These are phyloP conservation scores for Acropternis orthonyx DNA, from an alignment of 2,797 vertebrate genomes.

Conservation along the genomic window DNA sequence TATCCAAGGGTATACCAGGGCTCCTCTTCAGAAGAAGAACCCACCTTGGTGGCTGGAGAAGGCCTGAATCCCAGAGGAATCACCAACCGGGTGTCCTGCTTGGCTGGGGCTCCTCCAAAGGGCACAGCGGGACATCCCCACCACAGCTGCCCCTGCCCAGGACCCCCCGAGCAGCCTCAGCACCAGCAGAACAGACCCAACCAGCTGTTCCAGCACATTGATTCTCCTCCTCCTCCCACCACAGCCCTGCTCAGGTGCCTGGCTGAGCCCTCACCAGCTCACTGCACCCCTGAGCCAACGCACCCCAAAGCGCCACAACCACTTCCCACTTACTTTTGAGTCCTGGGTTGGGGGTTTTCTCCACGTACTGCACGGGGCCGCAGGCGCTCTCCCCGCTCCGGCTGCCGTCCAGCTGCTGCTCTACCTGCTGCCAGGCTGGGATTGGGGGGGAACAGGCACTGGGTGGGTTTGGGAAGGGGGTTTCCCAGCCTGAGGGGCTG, in stretches of 20 bases:
- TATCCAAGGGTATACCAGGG: too few relatives aligned
- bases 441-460: neutral
- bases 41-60: neutral
- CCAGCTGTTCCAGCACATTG: neutral
- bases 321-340: conserved; percentile 85
- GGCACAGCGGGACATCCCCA: neutral
- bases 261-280: neutral
- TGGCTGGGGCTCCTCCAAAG: neutral
- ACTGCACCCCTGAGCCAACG: fast-evolving
- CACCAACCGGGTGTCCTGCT: neutral
- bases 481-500: neutral
- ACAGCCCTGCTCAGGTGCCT: neutral
- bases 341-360: conserved; percentile 84
- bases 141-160: too few relatives aligned
- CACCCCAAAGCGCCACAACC: fast-evolving
- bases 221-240: neutral
- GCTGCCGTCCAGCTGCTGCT: conserved; percentile 84
- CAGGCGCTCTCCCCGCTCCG: conserved; percentile 61
- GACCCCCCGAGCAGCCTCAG: neutral
- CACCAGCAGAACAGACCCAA: neutral
- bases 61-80: neutral
- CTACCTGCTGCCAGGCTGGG: conserved; percentile 95
- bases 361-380: conserved; percentile 86
- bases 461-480: neutral
- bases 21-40: neutral